phyloP scores from a whole-genome alignment of 2,113 vertebrate genomes.

The Pterophyllum scalare region DNA sequence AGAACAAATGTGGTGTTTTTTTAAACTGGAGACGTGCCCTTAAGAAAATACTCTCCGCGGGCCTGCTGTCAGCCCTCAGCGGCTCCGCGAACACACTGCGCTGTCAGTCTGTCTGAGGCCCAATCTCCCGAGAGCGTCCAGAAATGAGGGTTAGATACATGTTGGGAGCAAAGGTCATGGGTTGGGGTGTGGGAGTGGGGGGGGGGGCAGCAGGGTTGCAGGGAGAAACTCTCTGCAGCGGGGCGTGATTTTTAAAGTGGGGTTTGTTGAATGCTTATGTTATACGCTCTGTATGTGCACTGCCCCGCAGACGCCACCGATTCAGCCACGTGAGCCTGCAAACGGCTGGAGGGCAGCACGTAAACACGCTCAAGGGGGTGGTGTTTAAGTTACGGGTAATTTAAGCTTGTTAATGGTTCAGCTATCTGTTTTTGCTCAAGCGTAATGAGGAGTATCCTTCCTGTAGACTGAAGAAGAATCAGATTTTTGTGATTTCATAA shows the following conservation, averaged over 20 bases:
- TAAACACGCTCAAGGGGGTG: not conserved
- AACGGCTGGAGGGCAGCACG: not conserved
- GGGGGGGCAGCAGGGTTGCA: not conserved
- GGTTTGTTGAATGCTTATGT: slow-evolving; percentile 1
- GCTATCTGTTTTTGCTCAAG: not conserved
- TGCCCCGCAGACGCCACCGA: not conserved
- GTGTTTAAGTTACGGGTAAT: not conserved
- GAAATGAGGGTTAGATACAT: slow-evolving; percentile 40
- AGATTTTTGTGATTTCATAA: not conserved
- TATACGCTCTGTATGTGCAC: not conserved
- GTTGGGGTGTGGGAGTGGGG: not conserved
- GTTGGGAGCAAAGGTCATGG: slow-evolving; percentile 49
- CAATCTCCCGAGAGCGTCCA: slow-evolving; percentile 21
- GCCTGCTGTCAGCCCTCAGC: slow-evolving; percentile 14
- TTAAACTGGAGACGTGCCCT: not conserved
- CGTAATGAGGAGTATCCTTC: not conserved
- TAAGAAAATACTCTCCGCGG: slow-evolving; percentile 8
- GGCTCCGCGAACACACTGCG: slow-evolving; percentile 24
- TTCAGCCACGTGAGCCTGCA: not conserved
- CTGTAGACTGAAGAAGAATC: not conserved
- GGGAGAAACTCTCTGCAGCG: slow-evolving; percentile 7
- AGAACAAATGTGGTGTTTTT: slow-evolving; percentile 31
- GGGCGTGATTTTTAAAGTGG: slow-evolving; percentile 40
- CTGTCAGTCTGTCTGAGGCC: slow-evolving; percentile 44
- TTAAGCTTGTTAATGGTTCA: not conserved